Evolutionary conservation across 2,113 vertebrate genomes (phyloP), one percentile per base, ranked within the genome.

Genomic region (Microcebus lehilahytsara): DNA sequence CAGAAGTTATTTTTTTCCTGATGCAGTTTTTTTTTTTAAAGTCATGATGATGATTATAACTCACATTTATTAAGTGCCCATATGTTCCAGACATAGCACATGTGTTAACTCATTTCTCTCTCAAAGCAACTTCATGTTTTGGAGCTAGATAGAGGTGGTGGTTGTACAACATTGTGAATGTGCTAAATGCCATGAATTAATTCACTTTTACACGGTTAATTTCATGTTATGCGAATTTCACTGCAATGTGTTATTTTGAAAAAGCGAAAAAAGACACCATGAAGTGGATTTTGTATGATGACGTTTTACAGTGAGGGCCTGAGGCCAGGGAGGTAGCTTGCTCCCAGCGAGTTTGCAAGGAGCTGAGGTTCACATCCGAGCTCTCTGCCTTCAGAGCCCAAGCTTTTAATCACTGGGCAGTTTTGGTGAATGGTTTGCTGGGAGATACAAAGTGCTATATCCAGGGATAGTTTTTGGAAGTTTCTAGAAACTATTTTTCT

Each of bases 241-340:
- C 9, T 14, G 56, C n/a, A 8, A 30, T 40, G 42, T 42, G 20
- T 56, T 49, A 85, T 40, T 40, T 9, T 7, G 60, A n/a, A 64
- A 37, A 23, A 34, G 17, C 22, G 20, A 19, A 53, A 11, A 27
- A 12, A 22, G 20, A 40, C 34, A 5, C 30, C 1, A 10, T 0
- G 16, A 34, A 14, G 74, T 27, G 5, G 20, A 46, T 46, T 4
- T 46, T 34, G 3, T 1, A 4, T 7, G 30, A 16, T 20, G 42
- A 25, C 17, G 32, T 17, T 14, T 27, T 58, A 25, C 2, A 16
- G 3, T 20, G 19, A 20, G 40, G 67, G 12, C 56, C 2, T 8
- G 0, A 46, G 53, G 66, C 23, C 40, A 42, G 6, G 42, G 27
- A 30, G 72, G 19, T 32, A 32, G 37, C 19, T 19, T 20, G 22